phyloP scores from a whole-genome alignment of 1,140 invertebrate genomes.

The Oreohelix idahoensis region DNA sequence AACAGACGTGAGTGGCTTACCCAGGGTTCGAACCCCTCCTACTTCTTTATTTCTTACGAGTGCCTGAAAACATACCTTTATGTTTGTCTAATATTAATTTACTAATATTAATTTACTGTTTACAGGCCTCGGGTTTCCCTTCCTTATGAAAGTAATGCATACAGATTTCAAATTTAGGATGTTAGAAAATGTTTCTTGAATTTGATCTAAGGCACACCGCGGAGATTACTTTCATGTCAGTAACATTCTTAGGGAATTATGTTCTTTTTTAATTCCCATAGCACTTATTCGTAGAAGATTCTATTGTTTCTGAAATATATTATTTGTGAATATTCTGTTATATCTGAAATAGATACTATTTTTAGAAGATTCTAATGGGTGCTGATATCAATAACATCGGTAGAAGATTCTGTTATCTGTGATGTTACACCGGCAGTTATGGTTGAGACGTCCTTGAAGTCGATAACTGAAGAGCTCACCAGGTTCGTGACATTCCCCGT shows the following conservation, averaged over 20 bases:
- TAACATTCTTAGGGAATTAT: not conserved
- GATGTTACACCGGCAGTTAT: conserved; percentile 26
- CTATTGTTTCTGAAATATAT: not conserved
- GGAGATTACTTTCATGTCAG: not conserved
- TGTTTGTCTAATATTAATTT: no score
- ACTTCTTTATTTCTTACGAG: no score
- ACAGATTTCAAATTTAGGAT: no score
- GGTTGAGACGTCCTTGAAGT: not conserved
- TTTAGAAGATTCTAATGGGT: not conserved
- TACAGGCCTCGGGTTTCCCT: no score
- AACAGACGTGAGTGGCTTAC: no score
- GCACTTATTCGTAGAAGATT: not conserved
- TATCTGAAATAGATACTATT: not conserved
- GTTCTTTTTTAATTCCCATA: not conserved
- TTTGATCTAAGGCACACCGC: no score
- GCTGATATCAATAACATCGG: not conserved
- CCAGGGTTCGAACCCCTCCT: no score
- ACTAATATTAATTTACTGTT: no score
- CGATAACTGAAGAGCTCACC: conserved; percentile 10
- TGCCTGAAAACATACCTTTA: no score
- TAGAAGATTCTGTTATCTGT: conserved; percentile 21
- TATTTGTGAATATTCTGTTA: no score
- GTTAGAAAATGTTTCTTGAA: no score
- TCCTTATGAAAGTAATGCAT: no score
- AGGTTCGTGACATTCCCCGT: conserved; percentile 7